These are phyloP conservation scores for Lithophane leautieri DNA, from an alignment of 2,888 invertebrate genomes.

Conservation along the genomic window DNA sequence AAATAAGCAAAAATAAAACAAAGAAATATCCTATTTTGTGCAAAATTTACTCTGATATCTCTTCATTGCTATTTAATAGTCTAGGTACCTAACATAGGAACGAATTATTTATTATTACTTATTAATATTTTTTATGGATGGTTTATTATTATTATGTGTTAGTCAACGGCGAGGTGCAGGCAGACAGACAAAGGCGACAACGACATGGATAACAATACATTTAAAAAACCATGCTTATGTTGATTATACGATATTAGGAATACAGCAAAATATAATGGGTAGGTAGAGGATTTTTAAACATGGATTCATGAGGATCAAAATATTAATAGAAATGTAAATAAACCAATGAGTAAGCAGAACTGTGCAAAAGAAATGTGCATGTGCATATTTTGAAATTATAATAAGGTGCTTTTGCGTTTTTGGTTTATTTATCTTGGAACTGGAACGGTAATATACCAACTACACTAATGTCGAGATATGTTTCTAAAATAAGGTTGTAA, in stretches of 20 bases:
- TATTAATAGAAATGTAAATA: not conserved
- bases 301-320: constrained; percentile 2
- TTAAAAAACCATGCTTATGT: constrained; percentile 49
- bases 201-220: constrained; percentile 35
- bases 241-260: not conserved
- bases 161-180: constrained; percentile 75
- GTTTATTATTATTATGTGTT: constrained; percentile 56
- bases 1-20: constrained; percentile 22
- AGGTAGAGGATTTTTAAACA: not conserved
- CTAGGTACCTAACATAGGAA: constrained; percentile 17
- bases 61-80: constrained; percentile 3
- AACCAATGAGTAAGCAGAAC: not conserved
- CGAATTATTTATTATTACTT: constrained; percentile 20
- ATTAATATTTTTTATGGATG: constrained; percentile 26
- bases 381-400: not conserved
- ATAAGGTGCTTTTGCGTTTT: not conserved
- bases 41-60: constrained; percentile 10
- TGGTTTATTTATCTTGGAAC: no score
- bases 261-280: constrained; percentile 18
- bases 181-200: constrained; percentile 73
- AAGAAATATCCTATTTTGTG: constrained; percentile 6
- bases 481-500: no score
- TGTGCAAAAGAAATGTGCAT: constrained; percentile 3
- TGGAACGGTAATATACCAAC: no score
- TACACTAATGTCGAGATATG: no score